Evolutionary conservation across 1,140 invertebrate genomes (phyloP).

Genomic region (Trichonephila clavipes): DNA sequence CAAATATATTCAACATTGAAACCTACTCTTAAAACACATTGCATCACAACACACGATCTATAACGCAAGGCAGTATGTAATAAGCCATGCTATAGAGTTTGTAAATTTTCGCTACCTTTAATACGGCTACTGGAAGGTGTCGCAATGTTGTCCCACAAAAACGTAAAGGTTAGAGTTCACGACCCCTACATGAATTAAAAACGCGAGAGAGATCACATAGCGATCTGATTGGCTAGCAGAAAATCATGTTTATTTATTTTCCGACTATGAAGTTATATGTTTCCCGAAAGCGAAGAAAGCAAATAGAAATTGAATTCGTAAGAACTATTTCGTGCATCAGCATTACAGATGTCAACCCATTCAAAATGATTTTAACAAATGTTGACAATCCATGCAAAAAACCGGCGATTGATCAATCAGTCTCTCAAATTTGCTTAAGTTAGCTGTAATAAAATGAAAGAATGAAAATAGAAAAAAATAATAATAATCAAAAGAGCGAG

Average conservation of each 20-base stretch:
- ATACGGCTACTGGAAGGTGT: neutral
- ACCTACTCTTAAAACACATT: neutral
- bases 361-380: neutral
- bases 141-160: conserved; percentile 42
- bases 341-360: neutral
- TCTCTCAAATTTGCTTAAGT: neutral
- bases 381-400: neutral
- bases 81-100: conserved; percentile 25
- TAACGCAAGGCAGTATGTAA: neutral
- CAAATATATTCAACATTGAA: neutral
- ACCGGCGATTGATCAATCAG: neutral
- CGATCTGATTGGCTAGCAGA: conserved; percentile 44
- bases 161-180: conserved; percentile 52
- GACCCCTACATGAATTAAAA: conserved; percentile 26
- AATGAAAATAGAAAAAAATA: neutral
- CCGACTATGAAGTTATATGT: neutral
- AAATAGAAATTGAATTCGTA: neutral
- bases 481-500: neutral
- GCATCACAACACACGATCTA: neutral
- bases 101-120: conserved; percentile 12
- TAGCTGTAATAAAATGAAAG: neutral
- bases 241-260: conserved; percentile 36
- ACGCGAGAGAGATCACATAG: conserved; percentile 29
- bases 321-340: neutral
- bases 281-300: neutral